Evolutionary conservation across 2,888 invertebrate genomes (phyloP).

Genomic region (Chrysodeixis includens): DNA sequence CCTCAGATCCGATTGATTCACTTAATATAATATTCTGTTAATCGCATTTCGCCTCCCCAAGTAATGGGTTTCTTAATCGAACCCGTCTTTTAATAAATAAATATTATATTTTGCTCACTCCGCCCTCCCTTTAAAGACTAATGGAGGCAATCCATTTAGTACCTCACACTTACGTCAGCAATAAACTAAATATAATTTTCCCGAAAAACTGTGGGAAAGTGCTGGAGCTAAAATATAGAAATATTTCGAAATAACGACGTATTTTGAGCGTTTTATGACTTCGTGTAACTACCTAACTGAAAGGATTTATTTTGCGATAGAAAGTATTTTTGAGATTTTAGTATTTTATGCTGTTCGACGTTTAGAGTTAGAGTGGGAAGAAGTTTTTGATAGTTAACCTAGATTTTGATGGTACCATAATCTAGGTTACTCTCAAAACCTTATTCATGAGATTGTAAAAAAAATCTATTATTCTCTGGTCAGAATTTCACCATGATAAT

Average conservation of each 20-base stretch:
- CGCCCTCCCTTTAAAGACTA: background rate
- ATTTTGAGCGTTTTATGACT: background rate
- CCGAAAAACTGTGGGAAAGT: background rate
- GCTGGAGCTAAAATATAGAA: slow-evolving; percentile 12
- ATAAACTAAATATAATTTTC: slow-evolving; percentile 4
- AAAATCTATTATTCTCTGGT: no score
- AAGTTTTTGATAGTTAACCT: no score
- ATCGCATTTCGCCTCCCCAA: background rate
- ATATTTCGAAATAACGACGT: slow-evolving; percentile 14
- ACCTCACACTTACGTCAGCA: slow-evolving; percentile 10
- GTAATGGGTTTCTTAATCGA: background rate
- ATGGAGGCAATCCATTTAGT: slow-evolving; percentile 18
- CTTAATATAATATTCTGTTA: slow-evolving; percentile 4
- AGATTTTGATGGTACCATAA: no score
- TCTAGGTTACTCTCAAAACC: no score
- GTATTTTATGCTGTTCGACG: no score
- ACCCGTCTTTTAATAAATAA: slow-evolving; percentile 1
- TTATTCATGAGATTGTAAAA: no score
- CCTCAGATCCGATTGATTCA: slow-evolving; percentile 1
- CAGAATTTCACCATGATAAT: no score
- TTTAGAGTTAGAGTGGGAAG: no score
- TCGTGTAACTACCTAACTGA: background rate
- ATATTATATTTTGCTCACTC: slow-evolving; percentile 5
- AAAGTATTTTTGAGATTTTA: background rate
- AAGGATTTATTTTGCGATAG: background rate